phyloP scores from a whole-genome alignment of 2,113 vertebrate species.

The Maccullochella peelii region DNA sequence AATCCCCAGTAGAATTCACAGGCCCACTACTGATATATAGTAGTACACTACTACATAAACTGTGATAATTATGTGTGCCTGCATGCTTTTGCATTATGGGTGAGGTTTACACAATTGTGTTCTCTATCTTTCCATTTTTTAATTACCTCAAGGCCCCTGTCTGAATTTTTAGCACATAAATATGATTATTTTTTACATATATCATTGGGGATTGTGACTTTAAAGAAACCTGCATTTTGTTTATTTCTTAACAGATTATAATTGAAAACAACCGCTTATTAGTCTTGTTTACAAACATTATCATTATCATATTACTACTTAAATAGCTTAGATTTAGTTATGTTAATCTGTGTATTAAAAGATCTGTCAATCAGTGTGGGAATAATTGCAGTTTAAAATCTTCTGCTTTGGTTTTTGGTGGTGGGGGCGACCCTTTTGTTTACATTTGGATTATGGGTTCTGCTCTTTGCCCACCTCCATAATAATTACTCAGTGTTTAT shows the following conservation, averaged over 20 bases:
- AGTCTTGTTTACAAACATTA: neutral
- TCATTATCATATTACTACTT: conserved; percentile 2
- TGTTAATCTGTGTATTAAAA: conserved; percentile 49
- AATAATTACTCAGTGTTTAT: conserved; percentile 24
- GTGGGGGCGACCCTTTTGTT: conserved; percentile 38
- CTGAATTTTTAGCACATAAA: neutral
- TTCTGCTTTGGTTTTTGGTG: conserved; percentile 1
- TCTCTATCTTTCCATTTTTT: conserved; percentile 14
- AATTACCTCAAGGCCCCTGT: neutral
- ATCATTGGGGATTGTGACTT: neutral
- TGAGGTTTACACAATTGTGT: neutral
- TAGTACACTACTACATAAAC: conserved; percentile 29
- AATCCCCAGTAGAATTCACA: conserved; percentile 26
- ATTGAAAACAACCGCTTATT: neutral
- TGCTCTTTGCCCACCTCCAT: neutral
- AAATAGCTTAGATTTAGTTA: neutral
- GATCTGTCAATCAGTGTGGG: conserved; percentile 34
- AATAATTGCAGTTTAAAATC: conserved; percentile 33
- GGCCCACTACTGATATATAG: conserved; percentile 14
- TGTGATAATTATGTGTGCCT: conserved; percentile 21
- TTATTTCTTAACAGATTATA: neutral
- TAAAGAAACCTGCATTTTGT: neutral
- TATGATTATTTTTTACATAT: neutral
- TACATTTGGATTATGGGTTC: conserved; percentile 26
- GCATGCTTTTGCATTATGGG: neutral